These are phyloP conservation scores for Phlogophora meticulosa DNA, from an alignment of 2,888 invertebrate genomes.

Conservation along the genomic window DNA sequence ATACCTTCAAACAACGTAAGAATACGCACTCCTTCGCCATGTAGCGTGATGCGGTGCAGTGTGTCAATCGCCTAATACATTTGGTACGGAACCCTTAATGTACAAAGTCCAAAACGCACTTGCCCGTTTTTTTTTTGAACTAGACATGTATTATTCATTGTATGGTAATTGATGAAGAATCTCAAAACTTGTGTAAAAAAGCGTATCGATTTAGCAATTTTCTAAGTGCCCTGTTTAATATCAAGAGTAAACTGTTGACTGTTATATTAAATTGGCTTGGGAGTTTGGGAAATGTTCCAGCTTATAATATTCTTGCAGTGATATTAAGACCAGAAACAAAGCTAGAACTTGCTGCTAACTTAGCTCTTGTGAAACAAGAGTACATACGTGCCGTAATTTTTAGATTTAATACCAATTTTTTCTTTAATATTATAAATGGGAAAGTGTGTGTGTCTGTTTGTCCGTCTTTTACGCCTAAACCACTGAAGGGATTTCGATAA, in stretches of 20 bases:
- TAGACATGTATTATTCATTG: slow-evolving; percentile 48
- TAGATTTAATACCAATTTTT: too few relatives aligned
- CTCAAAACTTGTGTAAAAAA: slow-evolving; percentile 9
- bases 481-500: too few relatives aligned
- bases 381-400: too few relatives aligned
- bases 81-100: too few relatives aligned
- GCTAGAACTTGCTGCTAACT: neutral
- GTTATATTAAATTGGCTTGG: slow-evolving; percentile 10
- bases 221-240: slow-evolving; percentile 1
- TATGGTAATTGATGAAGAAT: slow-evolving; percentile 48
- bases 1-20: too few relatives aligned
- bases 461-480: too few relatives aligned
- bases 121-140: slow-evolving; percentile 20
- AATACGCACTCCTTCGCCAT: too few relatives aligned
- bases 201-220: slow-evolving; percentile 50
- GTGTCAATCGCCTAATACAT: too few relatives aligned
- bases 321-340: neutral
- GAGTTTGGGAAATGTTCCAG: neutral
- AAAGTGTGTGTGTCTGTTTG: too few relatives aligned
- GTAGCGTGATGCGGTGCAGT: too few relatives aligned
- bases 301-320: neutral
- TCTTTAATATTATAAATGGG: too few relatives aligned
- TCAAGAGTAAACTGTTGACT: neutral
- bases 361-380: neutral
- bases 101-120: too few relatives aligned